A percentile compares a stretch with the other conserved stretches of the same genome.
Conservation (phyloP, 2,797 vertebrate species). For the Crax fasciolata region DNA sequence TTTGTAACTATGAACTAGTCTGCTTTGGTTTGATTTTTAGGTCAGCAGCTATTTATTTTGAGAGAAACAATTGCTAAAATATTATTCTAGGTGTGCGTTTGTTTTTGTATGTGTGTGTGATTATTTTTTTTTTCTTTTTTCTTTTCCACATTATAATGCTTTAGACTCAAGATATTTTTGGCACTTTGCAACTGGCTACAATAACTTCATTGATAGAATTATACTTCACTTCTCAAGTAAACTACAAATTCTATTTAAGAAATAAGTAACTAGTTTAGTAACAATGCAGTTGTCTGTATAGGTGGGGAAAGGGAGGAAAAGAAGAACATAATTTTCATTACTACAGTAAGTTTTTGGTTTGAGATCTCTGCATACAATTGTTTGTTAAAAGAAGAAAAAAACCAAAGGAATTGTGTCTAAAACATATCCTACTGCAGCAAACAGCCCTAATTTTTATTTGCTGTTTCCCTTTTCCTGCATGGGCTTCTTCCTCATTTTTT, state of each 20-base stretch:
- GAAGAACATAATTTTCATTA: neutral
- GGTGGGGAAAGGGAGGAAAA: neutral
- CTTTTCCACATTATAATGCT: neutral
- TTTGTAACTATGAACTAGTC: neutral
- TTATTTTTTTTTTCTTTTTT: neutral
- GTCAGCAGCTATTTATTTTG: neutral
- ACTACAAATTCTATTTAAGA: neutral
- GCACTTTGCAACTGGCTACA: neutral
- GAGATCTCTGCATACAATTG: neutral
- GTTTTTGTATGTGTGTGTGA: fast-evolving
- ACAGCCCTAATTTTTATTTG: neutral
- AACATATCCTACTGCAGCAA: neutral
- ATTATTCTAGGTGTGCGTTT: neutral
- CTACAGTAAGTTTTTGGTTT: neutral
- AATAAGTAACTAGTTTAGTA: neutral
- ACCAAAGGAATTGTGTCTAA: neutral
- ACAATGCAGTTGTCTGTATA: neutral
- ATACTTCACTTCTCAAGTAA: neutral
- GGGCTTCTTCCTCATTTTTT: neutral
- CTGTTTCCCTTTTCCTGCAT: neutral
- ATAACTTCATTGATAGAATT: neutral
- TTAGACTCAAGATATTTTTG: neutral
- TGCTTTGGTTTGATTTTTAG: neutral
- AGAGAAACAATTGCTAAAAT: neutral
- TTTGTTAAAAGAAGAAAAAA: neutral